Evolutionary conservation across 2,888 invertebrate genomes (phyloP), one percentile per base, ranked within the genome.

Genomic region (Cordilura impudica): DNA sequence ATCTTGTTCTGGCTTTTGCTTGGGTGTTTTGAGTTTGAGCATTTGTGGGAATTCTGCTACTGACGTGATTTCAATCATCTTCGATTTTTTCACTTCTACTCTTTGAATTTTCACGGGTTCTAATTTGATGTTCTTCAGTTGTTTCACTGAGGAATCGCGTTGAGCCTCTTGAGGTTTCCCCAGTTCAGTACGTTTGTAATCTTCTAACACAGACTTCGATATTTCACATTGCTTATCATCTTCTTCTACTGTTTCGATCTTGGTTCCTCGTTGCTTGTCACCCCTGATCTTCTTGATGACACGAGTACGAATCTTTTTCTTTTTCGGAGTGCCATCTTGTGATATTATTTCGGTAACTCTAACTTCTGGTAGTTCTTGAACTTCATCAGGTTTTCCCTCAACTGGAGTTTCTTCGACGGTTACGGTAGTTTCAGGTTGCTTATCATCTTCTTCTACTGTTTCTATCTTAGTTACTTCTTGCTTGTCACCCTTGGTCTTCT

Each of bases 21-120:
- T 87, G 3, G 88, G 88, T 54, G 84, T 83, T 84, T 91, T 94
- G 4, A 95, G 89, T 89, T 95, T 94, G 2, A 95, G 90, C 88
- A 93, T 91, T 70, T 93, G 92, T 0, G 94, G 92, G 10, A 91
- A 90, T 82, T 92, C 90, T 58, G 90, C 85, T 43, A 92, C 91
- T 83, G 93, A 91, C 21, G 91, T 90, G 71, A 93, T 92, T 88
- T 93, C 92, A 6, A 93, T 83, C 87, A 93, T 92, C 31, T 91
- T 92, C 0, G 93, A 90, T 85, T 93, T 91, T 4, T 93, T 89
- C 2, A 88, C 67, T 85, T 93, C 91, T 56, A 92, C 90, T 77
- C 91, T 90, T 88, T 94, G 93, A 72, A 94, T 92, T 87, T 91
- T 92, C 83, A 92, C 91, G 43, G 92, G 91, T 47, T 88, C 88